A percentile compares a stretch with the other conserved stretches of the same genome.
Evolutionary conservation across 2,113 vertebrate genomes (phyloP).

Genomic region (Crotalus tigris): DNA sequence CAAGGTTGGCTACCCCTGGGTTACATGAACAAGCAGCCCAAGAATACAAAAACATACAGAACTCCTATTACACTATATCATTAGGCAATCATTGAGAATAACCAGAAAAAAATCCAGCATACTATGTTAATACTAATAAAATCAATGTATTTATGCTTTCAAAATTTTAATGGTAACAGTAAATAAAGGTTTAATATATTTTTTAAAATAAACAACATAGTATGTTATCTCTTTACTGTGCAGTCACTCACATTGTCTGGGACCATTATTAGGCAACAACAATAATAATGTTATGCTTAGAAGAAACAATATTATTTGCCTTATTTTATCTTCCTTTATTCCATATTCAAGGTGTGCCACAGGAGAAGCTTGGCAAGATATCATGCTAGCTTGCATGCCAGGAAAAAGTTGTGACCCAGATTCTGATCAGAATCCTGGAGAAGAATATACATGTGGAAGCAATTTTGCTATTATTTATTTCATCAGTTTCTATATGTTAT

Average conservation of each 20-base stretch:
- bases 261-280: background rate
- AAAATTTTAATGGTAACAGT: background rate
- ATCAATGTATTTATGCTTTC: background rate
- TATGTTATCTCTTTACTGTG: background rate
- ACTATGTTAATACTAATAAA: background rate
- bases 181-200: background rate
- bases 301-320: conserved; percentile 1
- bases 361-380: conserved; percentile 98
- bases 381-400: conserved; percentile 94
- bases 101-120: background rate
- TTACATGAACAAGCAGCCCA: background rate
- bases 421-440: conserved; percentile 87
- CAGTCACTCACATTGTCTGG: no score
- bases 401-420: conserved; percentile 95
- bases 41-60: background rate
- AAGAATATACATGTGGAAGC: conserved; percentile 93
- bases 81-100: background rate
- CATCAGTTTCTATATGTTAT: conserved; percentile 99
- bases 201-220: background rate
- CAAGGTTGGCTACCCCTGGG: no score
- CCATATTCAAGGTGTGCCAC: conserved; percentile 85
- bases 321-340: conserved; percentile 39
- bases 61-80: background rate
- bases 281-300: no score
- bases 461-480: conserved; percentile 97